Conservation (phyloP, 1,140 invertebrate species). For the Argopecten irradians region DNA sequence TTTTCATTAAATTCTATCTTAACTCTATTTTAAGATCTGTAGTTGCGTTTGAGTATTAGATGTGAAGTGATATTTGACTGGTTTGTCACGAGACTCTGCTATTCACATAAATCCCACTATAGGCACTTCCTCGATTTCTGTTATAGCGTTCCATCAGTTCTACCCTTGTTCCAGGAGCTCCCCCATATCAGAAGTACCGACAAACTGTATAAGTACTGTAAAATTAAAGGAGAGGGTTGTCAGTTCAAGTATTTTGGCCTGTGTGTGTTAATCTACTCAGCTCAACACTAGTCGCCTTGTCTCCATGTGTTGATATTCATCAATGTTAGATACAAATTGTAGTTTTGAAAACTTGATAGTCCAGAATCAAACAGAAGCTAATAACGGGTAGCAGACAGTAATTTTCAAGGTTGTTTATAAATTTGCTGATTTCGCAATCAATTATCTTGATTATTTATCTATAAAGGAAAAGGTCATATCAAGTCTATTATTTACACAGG, state of each 20-base stretch:
- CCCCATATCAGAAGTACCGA: background rate
- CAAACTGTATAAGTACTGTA: background rate
- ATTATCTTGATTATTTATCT: too few species aligned
- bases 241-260: background rate
- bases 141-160: background rate
- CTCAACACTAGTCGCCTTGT: background rate
- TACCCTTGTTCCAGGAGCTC: background rate
- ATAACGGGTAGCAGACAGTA: too few species aligned
- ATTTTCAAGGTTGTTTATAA: too few species aligned
- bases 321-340: background rate
- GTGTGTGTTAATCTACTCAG: background rate
- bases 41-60: background rate
- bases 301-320: background rate
- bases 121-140: background rate
- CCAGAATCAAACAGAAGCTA: too few species aligned
- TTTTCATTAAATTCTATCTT: slow-evolving; percentile 19
- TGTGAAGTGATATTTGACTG: background rate
- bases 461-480: too few species aligned
- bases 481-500: too few species aligned
- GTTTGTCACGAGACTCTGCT: background rate
- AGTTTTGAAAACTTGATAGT: background rate
- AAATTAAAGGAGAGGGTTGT: background rate
- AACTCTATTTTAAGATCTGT: slow-evolving; percentile 3
- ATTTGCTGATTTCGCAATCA: too few species aligned
- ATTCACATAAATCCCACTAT: background rate